phyloP scores from a whole-genome alignment of 2,113 vertebrate genomes.

The Callipepla squamata region DNA sequence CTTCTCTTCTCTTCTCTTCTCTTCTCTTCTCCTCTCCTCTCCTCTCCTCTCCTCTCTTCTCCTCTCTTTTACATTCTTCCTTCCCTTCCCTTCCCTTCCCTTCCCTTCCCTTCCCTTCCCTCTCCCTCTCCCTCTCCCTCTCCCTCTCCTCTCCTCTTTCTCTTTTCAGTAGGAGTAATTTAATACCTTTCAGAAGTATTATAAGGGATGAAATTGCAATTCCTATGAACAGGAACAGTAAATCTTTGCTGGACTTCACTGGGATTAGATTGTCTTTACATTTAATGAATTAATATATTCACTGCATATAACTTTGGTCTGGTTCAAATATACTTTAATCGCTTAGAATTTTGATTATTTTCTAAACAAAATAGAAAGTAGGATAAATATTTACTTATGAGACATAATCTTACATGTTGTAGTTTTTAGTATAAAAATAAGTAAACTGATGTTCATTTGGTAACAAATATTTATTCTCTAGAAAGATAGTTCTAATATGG shows the following conservation, averaged over 20 bases:
- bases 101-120: no score
- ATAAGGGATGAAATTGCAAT: background rate
- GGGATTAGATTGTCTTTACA: rapidly evolving
- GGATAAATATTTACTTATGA: background rate
- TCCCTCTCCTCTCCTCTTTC: no score
- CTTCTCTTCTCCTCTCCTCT: no score
- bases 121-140: no score
- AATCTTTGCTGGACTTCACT: background rate
- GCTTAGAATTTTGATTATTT: background rate
- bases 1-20: no score
- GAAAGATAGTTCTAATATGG: background rate
- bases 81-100: no score
- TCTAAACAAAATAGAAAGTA: background rate
- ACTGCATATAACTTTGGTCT: background rate
- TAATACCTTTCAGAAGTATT: background rate
- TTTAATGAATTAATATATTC: background rate
- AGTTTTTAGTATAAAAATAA: background rate
- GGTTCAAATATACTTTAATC: background rate
- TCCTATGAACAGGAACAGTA: background rate
- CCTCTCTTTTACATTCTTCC: no score
- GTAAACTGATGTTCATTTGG: background rate
- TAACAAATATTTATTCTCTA: background rate
- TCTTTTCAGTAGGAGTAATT: background rate
- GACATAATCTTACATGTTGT: rapidly evolving
- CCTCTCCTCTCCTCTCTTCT: no score